Conservation (phyloP, 2,797 vertebrate genomes). For the Phrynocephalus guinanensis region DNA sequence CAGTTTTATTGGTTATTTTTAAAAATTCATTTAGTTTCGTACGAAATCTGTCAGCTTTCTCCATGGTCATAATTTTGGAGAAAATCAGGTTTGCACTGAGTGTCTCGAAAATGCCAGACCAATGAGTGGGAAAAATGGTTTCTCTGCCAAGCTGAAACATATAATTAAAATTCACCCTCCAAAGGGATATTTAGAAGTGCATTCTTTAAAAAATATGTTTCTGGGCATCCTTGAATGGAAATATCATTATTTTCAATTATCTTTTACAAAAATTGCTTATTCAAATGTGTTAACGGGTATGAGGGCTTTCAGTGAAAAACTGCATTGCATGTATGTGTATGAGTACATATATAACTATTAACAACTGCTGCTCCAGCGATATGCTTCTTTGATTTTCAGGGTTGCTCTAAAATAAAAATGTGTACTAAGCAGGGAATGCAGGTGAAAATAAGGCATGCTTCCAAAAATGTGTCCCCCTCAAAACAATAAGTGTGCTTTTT, state of each 20-base stretch:
- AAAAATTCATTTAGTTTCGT: neutral
- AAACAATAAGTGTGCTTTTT: neutral
- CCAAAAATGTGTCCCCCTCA: neutral
- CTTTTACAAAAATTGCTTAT: slow-evolving; percentile 44
- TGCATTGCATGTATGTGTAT: no score
- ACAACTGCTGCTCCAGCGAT: neutral
- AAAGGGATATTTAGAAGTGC: slow-evolving; percentile 45
- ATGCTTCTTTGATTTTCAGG: neutral
- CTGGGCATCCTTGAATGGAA: slow-evolving; percentile 60
- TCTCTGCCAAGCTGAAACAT: slow-evolving; percentile 20
- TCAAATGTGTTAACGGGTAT: slow-evolving; percentile 37
- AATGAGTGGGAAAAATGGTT: slow-evolving; percentile 22
- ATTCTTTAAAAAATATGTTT: slow-evolving; percentile 40
- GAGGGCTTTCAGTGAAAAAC: slow-evolving; percentile 1
- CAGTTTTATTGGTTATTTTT: neutral
- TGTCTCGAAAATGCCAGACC: slow-evolving; percentile 28
- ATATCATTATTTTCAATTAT: slow-evolving; percentile 40
- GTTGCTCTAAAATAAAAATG: neutral
- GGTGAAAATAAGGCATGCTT: neutral
- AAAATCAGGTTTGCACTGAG: slow-evolving; percentile 4
- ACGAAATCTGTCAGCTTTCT: neutral
- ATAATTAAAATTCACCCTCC: slow-evolving; percentile 35
- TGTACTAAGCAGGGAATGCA: no score
- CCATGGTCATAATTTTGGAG: neutral
- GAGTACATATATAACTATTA: neutral